Evolutionary conservation across 2,113 vertebrate genomes (phyloP).

Genomic region (Damaliscus lunatus): DNA sequence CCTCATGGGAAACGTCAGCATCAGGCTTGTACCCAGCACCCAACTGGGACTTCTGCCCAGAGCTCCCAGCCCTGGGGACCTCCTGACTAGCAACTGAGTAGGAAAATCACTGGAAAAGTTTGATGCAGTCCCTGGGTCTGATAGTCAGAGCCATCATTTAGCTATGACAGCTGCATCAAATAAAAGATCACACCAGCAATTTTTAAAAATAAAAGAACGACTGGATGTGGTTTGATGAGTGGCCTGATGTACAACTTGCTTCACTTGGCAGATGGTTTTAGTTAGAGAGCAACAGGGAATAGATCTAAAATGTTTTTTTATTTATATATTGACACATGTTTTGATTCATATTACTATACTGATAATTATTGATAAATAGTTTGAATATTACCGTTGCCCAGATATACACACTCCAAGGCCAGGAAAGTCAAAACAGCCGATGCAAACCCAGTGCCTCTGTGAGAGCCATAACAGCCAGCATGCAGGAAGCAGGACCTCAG

Average conservation of each 20-base stretch:
- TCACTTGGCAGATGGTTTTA: neutral
- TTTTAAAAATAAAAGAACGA: neutral
- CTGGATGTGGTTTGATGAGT: neutral
- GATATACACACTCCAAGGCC: neutral
- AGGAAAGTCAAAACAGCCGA: neutral
- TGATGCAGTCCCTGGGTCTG: neutral
- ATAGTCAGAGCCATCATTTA: neutral
- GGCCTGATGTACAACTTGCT: neutral
- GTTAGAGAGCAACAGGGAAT: neutral
- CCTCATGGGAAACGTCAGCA: rapidly evolving
- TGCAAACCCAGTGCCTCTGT: neutral
- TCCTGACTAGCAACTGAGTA: neutral
- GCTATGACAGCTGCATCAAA: neutral
- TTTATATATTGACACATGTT: neutral
- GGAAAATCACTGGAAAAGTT: neutral
- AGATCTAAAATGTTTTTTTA: neutral
- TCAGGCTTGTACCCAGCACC: no score
- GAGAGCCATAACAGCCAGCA: neutral
- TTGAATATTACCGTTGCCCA: neutral
- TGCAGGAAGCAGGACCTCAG: neutral
- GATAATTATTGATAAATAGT: neutral
- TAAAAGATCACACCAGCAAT: neutral
- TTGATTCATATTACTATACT: neutral
- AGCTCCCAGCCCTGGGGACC: neutral
- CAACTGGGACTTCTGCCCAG: neutral